phyloP scores from a whole-genome alignment of 2,797 vertebrate genomes.

The Phaenicophaeus curvirostris region DNA sequence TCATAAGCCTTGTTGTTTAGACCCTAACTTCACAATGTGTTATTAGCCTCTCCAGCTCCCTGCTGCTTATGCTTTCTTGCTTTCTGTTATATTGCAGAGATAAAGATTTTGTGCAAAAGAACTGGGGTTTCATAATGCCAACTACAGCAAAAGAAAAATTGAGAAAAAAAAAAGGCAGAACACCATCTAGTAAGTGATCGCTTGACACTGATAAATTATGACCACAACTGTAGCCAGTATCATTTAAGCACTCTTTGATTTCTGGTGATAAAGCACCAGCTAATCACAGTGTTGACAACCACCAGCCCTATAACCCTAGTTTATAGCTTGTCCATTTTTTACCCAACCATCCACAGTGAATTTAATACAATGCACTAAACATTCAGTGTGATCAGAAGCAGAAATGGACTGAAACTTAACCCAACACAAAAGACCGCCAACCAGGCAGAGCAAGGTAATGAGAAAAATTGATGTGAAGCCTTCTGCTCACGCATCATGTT shows the following conservation, averaged over 20 bases:
- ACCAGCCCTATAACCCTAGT: slow-evolving; percentile 38
- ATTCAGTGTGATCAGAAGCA: not conserved
- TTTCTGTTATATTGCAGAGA: slow-evolving; percentile 13
- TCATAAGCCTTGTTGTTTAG: no score
- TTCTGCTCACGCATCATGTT: not conserved
- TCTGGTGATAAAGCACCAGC: slow-evolving; percentile 66
- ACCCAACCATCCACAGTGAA: slow-evolving; percentile 51
- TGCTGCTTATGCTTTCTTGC: not conserved
- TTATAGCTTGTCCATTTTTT: slow-evolving; percentile 57
- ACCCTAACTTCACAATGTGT: not conserved
- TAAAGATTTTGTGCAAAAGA: not conserved
- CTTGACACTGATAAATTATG: slow-evolving; percentile 66
- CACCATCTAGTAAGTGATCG: not conserved
- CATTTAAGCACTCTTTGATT: slow-evolving; percentile 71
- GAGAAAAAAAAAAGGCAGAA: not conserved
- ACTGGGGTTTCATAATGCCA: slow-evolving; percentile 42
- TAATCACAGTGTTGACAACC: slow-evolving; percentile 62
- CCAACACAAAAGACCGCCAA: not conserved
- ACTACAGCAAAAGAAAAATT: slow-evolving; percentile 42
- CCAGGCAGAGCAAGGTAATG: not conserved
- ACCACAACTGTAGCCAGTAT: slow-evolving; percentile 35
- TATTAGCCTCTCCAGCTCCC: not conserved
- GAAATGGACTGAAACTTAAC: not conserved
- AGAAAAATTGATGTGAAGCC: not conserved
- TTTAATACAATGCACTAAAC: slow-evolving; percentile 48